Evolutionary conservation across 2,888 invertebrate species (phyloP).

Genomic region (Philhelius pedissequus): DNA sequence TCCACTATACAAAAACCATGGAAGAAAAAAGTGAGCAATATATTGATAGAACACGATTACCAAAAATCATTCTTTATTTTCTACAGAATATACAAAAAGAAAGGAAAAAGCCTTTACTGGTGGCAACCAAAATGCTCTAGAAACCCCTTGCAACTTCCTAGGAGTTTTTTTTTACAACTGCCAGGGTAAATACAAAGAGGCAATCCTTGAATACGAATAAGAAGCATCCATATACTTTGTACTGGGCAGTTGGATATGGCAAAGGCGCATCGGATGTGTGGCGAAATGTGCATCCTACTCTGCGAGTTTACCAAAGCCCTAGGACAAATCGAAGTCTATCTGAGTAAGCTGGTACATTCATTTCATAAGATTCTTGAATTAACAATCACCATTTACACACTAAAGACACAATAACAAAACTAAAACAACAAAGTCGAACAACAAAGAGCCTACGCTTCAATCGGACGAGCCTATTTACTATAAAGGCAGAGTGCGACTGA

Average conservation of each 20-base stretch:
- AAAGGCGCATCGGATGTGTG: constrained; percentile 90
- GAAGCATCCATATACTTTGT: constrained; percentile 85
- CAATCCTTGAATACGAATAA: constrained; percentile 87
- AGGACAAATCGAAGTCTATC: constrained; percentile 87
- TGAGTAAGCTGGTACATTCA: constrained; percentile 81
- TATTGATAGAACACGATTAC: background rate
- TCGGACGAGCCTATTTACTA: constrained; percentile 89
- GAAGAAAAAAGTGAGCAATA: constrained; percentile 52
- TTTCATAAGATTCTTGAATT: background rate
- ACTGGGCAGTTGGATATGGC: constrained; percentile 86
- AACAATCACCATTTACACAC: background rate
- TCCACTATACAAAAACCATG: constrained; percentile 22
- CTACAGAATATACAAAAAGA: constrained; percentile 85
- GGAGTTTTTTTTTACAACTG: constrained; percentile 87
- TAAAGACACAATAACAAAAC: constrained; percentile 81
- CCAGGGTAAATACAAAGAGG: constrained; percentile 84
- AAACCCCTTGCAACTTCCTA: constrained; percentile 85
- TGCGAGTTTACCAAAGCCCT: constrained; percentile 89
- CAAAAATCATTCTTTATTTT: background rate
- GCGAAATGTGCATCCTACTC: constrained; percentile 89
- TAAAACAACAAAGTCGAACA: constrained; percentile 88
- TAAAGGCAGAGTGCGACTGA: constrained; percentile 83
- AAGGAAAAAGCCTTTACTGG: constrained; percentile 86
- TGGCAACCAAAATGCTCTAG: constrained; percentile 84
- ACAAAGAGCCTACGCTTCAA: constrained; percentile 93